phyloP scores from a whole-genome alignment of 2,797 vertebrate genomes.

The Pantherophis alleghaniensis region DNA sequence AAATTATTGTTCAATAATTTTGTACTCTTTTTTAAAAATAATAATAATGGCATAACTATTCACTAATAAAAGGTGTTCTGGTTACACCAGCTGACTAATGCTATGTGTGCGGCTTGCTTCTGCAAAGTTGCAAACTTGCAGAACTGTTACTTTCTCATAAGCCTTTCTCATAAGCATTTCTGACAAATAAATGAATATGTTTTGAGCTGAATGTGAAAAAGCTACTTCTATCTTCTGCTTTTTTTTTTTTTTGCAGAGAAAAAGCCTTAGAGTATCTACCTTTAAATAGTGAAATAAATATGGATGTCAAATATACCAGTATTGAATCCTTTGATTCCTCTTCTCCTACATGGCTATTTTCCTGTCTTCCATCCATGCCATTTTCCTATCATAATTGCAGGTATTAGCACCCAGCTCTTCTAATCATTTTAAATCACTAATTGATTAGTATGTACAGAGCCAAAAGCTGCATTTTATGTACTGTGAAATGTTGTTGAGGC shows the following conservation, averaged over 20 bases:
- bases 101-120: not conserved
- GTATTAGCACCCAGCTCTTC: not conserved
- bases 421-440: not conserved
- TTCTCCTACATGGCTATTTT: not conserved
- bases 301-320: not conserved
- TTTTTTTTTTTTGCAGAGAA: not conserved
- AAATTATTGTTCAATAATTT: not conserved
- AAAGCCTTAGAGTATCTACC: not conserved
- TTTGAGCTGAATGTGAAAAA: not conserved
- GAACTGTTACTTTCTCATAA: not conserved
- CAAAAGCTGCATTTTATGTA: not conserved
- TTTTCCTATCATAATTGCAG: not conserved
- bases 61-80: not conserved
- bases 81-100: not conserved
- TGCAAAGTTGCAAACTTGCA: not conserved
- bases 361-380: not conserved
- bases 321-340: not conserved
- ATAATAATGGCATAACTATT: not conserved
- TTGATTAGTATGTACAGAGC: not conserved
- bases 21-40: not conserved
- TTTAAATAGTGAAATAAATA: not conserved
- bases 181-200: not conserved
- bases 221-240: not conserved
- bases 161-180: not conserved
- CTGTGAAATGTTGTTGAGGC: not conserved